Evolutionary conservation across 2,888 invertebrate species (phyloP), one percentile per base, ranked within the genome.

Genomic region (Dynastes tityus): DNA sequence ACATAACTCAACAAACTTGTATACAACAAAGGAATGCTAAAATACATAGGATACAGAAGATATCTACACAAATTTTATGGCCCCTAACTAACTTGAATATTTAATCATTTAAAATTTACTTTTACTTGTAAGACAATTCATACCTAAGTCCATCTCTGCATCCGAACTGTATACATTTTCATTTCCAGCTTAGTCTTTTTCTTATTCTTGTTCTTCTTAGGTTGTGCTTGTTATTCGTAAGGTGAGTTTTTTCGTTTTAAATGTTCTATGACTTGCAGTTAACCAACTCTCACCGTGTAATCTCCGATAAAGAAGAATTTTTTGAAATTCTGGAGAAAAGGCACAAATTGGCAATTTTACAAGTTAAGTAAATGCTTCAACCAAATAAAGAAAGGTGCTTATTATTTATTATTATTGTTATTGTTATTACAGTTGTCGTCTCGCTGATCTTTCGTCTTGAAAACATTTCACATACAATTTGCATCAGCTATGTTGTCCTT

Each of bases 281-380:
- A 73, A 73, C 58, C 73, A 73, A 55, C 58, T 40, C 73, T 73
- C 16, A 58, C 40, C 73, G 58, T 73, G 40, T 73, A 73, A 73
- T 73, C 73, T 22, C 58, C 73, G 29, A n/a, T 37, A 53, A 40
- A 61, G 71, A 71, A 29, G 70, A 55, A 73, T 58, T 58, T 58
- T 40, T 58, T 37, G 58, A 58, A 73, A 73, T 73, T 73, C 32
- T 58, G 40, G 58, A 16, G 58, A 58, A 58, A 58, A 58, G 32
- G 40, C 40, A 40, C 58, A 73, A 73, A 58, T 58, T 73, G 58
- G 58, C 58, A 58, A 58, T 58, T 61, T 73, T 73, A 58, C 58
- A 8, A 45, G 73, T 58, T 73, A 73, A 73, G 8, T 58, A 73
- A 58, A 68, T 68, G 49, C 58, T 73, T 8, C 4, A 11, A 9